Base-by-base conservation (phyloP, 2,113 vertebrate species). In the Empidonax alnorum region DNA sequence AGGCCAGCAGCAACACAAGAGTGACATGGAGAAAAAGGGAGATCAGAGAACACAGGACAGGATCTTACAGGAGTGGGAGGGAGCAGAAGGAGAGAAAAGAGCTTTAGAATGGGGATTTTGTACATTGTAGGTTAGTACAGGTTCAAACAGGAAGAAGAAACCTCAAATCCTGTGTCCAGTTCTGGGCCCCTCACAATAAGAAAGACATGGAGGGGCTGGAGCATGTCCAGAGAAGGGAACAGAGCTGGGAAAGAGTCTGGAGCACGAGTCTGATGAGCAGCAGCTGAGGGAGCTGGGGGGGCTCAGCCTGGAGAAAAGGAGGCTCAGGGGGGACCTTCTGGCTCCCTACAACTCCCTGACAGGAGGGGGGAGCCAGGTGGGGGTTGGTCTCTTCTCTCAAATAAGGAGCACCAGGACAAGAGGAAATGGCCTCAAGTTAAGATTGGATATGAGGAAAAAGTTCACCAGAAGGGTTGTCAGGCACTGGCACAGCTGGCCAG, bases 221-320 rank as follows among this genome's bases (percentile, higher is more conserved):
- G 15, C 0, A 0, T 4, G 25, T 49, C 27, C 49, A 71, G 72
- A 4, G 41, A 76, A 39, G 25, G 18, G 12, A 62, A 83, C 0
- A 0, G 55, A 83, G 41, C 5, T 69, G 63, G 47, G 37, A 18
- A 69, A 49, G 47, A 12, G 47, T 2, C 24, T 68, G n/a, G 10
- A 74, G 52, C 28, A 2, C 50, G 16, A 16, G 25, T 52, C 25
- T 52, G 50, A 52, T 52, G 25, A 53, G 46, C 13, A 75, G 18
- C 0, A 2, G 19, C 37, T 39, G 69, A 61, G 41, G 20, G n/a
- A 69, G 53, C 23, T 61, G 61, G 17, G 12, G 53, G 53, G 14
- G n/a, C n/a, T 69, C 47, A 83, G 39, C 21, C 55, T 47, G 41
- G 31, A 69, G 41, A 13, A 90, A 56, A 77, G 47, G 18, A 25